A percentile compares a stretch with the other conserved stretches of the same genome.
These are phyloP conservation scores for Apostichopus parvimensis DNA, from an alignment of 35 echinoderm and acorn worm species.

Conservation along the genomic window DNA sequence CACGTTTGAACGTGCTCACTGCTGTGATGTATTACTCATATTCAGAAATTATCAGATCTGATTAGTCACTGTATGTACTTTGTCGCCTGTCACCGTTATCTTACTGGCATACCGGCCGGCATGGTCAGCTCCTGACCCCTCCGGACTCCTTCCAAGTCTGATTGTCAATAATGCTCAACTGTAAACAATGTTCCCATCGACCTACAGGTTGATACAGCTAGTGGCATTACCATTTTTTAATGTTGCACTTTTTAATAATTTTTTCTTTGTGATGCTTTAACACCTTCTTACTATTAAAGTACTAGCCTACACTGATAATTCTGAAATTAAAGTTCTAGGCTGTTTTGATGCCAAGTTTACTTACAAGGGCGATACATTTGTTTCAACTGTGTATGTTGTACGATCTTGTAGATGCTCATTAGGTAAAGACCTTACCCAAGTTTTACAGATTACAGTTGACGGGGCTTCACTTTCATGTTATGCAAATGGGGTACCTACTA, in stretches of 20 bases:
- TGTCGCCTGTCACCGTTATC: too few species aligned
- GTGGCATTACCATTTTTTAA: not conserved
- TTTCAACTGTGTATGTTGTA: conserved; percentile 4
- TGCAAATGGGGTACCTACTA: not conserved
- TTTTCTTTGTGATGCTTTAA: conserved; percentile 6
- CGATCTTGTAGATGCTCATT: not conserved
- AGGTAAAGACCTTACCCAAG: conserved; percentile 1
- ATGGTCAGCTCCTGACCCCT: too few species aligned
- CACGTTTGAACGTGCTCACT: too few species aligned
- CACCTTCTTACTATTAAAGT: not conserved
- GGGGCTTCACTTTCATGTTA: not conserved
- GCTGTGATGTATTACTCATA: too few species aligned
- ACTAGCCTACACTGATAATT: not conserved
- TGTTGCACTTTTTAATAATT: not conserved
- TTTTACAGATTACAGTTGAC: not conserved
- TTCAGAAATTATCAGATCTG: too few species aligned
- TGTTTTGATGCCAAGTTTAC: not conserved
- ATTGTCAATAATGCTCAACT: too few species aligned
- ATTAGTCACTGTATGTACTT: too few species aligned
- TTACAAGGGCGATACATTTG: not conserved
- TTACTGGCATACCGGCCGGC: too few species aligned
- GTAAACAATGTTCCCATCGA: not conserved
- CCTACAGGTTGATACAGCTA: conserved; percentile 20
- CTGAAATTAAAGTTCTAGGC: conserved; percentile 1
- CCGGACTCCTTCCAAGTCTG: too few species aligned